Conservation (phyloP, 2,888 invertebrate genomes). For the Eupithecia exiguata region DNA sequence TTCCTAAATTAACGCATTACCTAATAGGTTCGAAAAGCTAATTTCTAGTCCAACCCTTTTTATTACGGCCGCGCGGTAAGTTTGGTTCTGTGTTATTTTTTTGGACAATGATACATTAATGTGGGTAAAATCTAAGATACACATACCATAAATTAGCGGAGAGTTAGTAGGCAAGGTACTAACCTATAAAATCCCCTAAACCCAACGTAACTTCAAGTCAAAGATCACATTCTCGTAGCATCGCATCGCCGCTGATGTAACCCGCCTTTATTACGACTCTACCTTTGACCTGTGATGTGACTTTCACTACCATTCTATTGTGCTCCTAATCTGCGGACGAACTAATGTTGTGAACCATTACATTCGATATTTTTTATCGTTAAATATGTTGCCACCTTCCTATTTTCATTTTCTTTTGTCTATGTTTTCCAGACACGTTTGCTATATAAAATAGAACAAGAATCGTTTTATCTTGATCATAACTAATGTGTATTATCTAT, state of each 20-base stretch:
- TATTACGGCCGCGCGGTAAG: not conserved
- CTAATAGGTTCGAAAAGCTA: not conserved
- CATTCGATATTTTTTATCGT: not conserved
- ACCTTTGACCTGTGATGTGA: conserved; percentile 43
- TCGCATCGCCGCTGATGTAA: conserved; percentile 52
- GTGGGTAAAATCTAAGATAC: not conserved
- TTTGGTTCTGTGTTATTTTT: not conserved
- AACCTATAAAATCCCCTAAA: not conserved
- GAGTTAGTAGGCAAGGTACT: not conserved
- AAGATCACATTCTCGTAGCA: conserved; percentile 48
- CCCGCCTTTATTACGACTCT: conserved; percentile 46
- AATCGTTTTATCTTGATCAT: not conserved
- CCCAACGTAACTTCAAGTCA: conserved; percentile 27
- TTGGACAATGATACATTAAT: not conserved
- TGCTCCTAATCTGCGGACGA: conserved; percentile 35
- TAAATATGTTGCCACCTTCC: not conserved
- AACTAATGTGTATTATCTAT: not conserved
- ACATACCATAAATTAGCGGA: not conserved
- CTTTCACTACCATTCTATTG: conserved; percentile 46
- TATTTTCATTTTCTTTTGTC: not conserved
- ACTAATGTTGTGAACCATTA: not conserved
- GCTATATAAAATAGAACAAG: not conserved
- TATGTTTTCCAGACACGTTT: not conserved
- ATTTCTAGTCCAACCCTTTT: not conserved
- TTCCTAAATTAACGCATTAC: conserved; percentile 4